These are phyloP conservation scores for Limnothrissa miodon DNA, from an alignment of 2,113 vertebrate genomes.

Conservation along the genomic window DNA sequence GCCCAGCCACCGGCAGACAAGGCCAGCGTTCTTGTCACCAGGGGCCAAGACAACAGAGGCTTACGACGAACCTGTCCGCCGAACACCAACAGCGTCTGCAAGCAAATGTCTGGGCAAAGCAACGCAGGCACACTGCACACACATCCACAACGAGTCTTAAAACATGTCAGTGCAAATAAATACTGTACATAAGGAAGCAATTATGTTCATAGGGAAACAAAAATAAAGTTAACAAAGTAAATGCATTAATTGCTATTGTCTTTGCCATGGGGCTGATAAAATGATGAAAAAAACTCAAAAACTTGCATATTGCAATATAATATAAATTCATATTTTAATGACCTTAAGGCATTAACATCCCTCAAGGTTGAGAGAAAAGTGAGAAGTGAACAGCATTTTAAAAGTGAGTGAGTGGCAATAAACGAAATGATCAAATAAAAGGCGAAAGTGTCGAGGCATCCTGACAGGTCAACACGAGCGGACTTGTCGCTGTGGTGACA, in stretches of 20 bases:
- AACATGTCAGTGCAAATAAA: background rate
- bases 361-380: background rate
- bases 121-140: background rate
- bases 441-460: conserved; percentile 5
- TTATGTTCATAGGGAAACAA: background rate
- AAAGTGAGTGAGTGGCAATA: background rate
- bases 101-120: background rate
- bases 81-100: background rate
- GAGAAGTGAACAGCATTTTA: background rate
- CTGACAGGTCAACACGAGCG: conserved; percentile 13
- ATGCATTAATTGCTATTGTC: background rate
- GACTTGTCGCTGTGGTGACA: background rate
- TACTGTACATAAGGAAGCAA: background rate
- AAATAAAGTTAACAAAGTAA: background rate
- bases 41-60: conserved; percentile 5
- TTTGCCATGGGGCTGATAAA: background rate
- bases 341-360: background rate
- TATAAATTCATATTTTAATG: background rate
- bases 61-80: background rate
- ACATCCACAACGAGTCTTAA: background rate
- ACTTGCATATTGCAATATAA: background rate
- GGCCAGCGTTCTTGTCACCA: background rate
- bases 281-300: background rate
- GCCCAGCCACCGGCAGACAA: conserved; percentile 30
- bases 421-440: conserved; percentile 10